Percentiles rank a stretch among this genome's conserved stretches.
Evolutionary conservation across 2,797 vertebrate genomes (phyloP).

Genomic region (Smutsia gigantea): DNA sequence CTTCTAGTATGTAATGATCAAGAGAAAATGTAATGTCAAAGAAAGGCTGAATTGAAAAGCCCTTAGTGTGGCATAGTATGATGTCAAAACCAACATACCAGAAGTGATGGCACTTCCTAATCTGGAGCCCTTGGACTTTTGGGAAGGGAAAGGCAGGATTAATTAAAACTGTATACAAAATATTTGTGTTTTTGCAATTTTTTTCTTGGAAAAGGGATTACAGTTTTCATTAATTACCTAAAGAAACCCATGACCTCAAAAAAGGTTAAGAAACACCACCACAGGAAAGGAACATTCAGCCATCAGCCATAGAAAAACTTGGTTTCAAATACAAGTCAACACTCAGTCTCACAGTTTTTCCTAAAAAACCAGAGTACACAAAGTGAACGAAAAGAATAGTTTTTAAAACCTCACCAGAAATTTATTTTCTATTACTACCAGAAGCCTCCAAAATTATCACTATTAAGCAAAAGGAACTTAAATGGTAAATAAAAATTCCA

Average conservation of each 20-base stretch:
- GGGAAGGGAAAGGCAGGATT: neutral
- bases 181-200: neutral
- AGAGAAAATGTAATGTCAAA: constrained; percentile 30
- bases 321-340: constrained; percentile 44
- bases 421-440: constrained; percentile 63
- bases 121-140: neutral
- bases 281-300: constrained; percentile 9
- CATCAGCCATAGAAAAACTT: constrained; percentile 37
- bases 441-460: constrained; percentile 45
- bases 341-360: constrained; percentile 26
- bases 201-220: neutral
- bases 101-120: neutral
- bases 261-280: constrained; percentile 20
- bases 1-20: neutral
- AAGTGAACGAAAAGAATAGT: neutral
- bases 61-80: neutral
- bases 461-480: constrained; percentile 53
- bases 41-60: constrained; percentile 13
- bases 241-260: neutral
- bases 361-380: neutral
- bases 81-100: neutral
- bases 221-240: neutral
- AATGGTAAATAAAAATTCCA: constrained; percentile 67
- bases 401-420: neutral
- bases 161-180: neutral